A percentile compares a stretch with the other conserved stretches of the same genome.
These are phyloP conservation scores for Zosterops japonicus DNA, from an alignment of 2,113 vertebrate genomes.

Conservation along the genomic window DNA sequence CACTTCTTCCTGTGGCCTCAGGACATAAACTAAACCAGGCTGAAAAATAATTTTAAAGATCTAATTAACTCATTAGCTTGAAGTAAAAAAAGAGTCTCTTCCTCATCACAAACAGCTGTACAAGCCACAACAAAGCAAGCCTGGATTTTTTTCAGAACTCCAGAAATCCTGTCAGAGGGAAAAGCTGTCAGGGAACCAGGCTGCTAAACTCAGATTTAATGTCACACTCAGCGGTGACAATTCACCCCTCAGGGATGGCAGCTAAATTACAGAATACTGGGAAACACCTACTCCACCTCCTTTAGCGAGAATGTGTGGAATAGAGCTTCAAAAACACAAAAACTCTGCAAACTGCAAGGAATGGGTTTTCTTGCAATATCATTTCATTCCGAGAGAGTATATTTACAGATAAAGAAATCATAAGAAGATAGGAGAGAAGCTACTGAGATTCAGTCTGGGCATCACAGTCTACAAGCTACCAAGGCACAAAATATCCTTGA, in stretches of 20 bases:
- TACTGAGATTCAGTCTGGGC: not conserved
- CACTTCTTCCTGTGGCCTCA: not conserved
- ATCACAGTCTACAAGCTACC: not conserved
- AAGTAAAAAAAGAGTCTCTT: not conserved
- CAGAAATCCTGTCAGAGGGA: not conserved
- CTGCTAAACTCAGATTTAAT: not conserved
- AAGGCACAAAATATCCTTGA: not conserved
- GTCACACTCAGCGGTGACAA: not conserved
- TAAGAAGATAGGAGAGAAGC: not conserved
- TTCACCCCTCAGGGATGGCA: not conserved
- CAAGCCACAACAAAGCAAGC: not conserved
- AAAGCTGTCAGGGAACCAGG: not conserved
- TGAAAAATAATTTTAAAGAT: not conserved
- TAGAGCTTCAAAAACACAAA: not conserved
- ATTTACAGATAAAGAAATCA: not conserved
- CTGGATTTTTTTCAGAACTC: not conserved
- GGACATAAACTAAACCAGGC: not conserved
- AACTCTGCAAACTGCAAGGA: not conserved
- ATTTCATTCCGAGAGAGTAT: not conserved
- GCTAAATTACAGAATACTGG: not conserved
- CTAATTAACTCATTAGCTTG: not conserved
- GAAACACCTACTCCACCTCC: not conserved
- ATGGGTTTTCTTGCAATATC: not conserved
- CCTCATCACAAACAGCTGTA: not conserved
- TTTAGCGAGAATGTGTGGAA: fast-evolving